Evolutionary conservation across 2,113 vertebrate species (phyloP).

Genomic region (Cryptomyrus ogoouensis): DNA sequence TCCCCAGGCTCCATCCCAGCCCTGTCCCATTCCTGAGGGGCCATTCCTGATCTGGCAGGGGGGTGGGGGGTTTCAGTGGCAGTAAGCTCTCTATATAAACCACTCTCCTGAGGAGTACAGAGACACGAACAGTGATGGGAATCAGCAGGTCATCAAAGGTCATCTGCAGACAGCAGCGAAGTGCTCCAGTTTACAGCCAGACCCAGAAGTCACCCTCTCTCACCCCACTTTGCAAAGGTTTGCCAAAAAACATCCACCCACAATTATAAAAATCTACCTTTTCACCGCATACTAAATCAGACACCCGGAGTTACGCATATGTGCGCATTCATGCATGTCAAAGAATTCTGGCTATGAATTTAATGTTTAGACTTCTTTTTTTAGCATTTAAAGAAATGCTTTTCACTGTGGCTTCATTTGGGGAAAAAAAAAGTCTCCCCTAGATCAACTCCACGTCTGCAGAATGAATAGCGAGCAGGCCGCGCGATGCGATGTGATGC

Average conservation of each 20-base stretch:
- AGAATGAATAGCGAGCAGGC: background rate
- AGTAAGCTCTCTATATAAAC: background rate
- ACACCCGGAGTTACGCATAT: background rate
- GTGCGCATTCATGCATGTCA: background rate
- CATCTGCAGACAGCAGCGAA: background rate
- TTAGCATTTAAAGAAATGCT: background rate
- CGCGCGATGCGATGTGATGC: background rate
- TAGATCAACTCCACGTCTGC: background rate
- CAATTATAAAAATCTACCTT: background rate
- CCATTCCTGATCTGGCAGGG: background rate
- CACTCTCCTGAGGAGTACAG: background rate
- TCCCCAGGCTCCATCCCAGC: background rate
- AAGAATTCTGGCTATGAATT: background rate
- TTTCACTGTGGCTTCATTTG: background rate
- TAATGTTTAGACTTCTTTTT: background rate
- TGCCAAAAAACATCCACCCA: background rate
- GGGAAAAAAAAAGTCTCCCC: background rate
- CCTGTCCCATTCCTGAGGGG: background rate
- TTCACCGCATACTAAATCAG: background rate
- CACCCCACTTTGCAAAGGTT: background rate
- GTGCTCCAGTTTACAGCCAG: background rate
- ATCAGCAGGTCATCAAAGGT: background rate
- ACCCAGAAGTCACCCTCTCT: background rate
- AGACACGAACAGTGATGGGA: background rate
- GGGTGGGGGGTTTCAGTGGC: background rate